Evolutionary conservation across 2,888 invertebrate species (phyloP).

Genomic region (Tenodera sinensis): DNA sequence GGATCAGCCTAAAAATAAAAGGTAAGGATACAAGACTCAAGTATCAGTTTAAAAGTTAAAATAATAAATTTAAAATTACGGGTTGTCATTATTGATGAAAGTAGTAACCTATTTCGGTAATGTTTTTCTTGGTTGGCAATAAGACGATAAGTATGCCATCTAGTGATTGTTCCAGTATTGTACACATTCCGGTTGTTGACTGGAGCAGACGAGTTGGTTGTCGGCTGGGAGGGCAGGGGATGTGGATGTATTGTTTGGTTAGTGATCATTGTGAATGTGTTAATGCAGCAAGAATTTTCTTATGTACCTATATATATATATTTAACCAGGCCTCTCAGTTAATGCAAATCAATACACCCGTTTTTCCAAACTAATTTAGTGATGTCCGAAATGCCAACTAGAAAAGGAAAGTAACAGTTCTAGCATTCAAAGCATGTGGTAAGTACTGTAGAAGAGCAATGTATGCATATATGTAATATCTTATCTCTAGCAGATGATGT

Average conservation of each 20-base stretch:
- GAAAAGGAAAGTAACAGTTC: neutral
- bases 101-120: neutral
- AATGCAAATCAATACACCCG: neutral
- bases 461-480: neutral
- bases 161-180: neutral
- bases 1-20: neutral
- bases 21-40: neutral
- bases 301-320: neutral
- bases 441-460: neutral
- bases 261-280: neutral
- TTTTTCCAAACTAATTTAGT: neutral
- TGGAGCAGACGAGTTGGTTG: conserved; percentile 12
- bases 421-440: neutral
- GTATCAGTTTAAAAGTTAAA: neutral
- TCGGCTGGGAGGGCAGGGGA: neutral
- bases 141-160: conserved; percentile 3
- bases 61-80: neutral
- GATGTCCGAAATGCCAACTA: neutral
- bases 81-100: neutral
- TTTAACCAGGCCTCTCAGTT: neutral
- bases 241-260: neutral
- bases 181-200: conserved; percentile 22
- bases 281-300: neutral
- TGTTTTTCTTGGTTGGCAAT: conserved; percentile 5
- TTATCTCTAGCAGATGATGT: too few relatives aligned